Conservation (phyloP, 2,797 vertebrate genomes). For the Podargus strigoides region DNA sequence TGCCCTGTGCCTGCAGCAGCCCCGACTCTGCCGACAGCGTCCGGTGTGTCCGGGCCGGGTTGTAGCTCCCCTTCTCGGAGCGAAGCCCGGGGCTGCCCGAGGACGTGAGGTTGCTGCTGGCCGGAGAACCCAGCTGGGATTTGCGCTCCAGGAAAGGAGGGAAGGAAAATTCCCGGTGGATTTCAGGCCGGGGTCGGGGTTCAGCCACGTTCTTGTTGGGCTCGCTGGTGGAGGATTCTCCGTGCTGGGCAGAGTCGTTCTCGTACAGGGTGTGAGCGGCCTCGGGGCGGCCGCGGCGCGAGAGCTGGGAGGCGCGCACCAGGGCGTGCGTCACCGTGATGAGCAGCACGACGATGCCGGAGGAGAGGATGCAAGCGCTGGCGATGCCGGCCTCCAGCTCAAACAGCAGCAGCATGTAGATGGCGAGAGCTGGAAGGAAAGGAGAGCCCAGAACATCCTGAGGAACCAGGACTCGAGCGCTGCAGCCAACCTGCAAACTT, state of each 20-base stretch:
- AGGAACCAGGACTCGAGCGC: too few species aligned
- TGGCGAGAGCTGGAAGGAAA: slow-evolving; percentile 80
- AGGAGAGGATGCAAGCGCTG: slow-evolving; percentile 82
- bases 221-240: slow-evolving; percentile 43
- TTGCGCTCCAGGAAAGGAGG: slow-evolving; percentile 63
- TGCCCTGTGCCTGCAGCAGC: slow-evolving; percentile 73
- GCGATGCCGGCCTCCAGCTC: slow-evolving; percentile 82
- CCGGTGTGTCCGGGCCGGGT: slow-evolving; percentile 69
- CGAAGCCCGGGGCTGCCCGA: slow-evolving; percentile 52
- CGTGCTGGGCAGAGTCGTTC: slow-evolving; percentile 71
- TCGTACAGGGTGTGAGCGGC: slow-evolving; percentile 72
- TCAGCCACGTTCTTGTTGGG: slow-evolving; percentile 63
- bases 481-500: too few species aligned
- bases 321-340: slow-evolving; percentile 77
- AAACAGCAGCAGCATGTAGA: slow-evolving; percentile 87
- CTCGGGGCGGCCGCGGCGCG: slow-evolving; percentile 47
- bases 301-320: slow-evolving; percentile 67
- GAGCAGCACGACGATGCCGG: slow-evolving; percentile 81
- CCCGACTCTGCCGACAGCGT: slow-evolving; percentile 77
- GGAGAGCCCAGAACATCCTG: background rate
- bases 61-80: slow-evolving; percentile 66
- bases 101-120: slow-evolving; percentile 58
- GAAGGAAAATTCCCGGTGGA: slow-evolving; percentile 76
- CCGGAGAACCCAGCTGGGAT: slow-evolving; percentile 18
- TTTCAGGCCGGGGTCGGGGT: slow-evolving; percentile 71